Base-by-base conservation (phyloP, 1,140 invertebrate species). In the Magallana gigas region DNA sequence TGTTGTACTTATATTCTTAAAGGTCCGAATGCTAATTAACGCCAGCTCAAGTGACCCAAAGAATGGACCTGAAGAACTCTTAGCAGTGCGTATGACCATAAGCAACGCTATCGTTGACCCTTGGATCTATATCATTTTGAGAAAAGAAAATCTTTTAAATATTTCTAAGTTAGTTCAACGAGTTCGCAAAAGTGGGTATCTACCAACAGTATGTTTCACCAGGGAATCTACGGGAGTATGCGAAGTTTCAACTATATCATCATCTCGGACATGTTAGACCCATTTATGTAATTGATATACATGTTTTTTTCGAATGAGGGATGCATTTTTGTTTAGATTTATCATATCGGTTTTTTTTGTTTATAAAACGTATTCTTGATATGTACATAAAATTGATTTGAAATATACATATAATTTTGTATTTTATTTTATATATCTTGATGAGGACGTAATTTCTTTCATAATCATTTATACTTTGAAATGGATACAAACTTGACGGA, bases 1-100 rank as follows among this genome's bases (percentile, higher is more conserved):
- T 18, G 14, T 64, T 64, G 14, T 64, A 18, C 8, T 64, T 64
- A 3, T 64, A 16, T 48, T 48, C 36, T 48, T 48, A 14, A n/a
- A 84, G 83, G 56, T 60, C n/a, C 83, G 59, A 23, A 84, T 84
- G 83, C 57, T 84, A 58, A 62, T 60, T 11, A 84, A 62, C 60
- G 83, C 83, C 14, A 84, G 23, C 14, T 29, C 57, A 12, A 59
- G 12, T 23, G 29, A 84, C 29, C 83, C 58, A 29, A 59, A 62
- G 57, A 62, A 84, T 29, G 83, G 83, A 48, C 57, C 11, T n/a
- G 23, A 59, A 9, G 83, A 84, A 62, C 29, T 60, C 9, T 16
- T 84, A 29, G 83, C 83, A 14, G 83, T 84, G 5, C 56, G 83
- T 36, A 59, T 84, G 57, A 59, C 83, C 59, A 59, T 84, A 14